Conservation (phyloP, 2,113 vertebrate genomes). For the Larimichthys polyactis region DNA sequence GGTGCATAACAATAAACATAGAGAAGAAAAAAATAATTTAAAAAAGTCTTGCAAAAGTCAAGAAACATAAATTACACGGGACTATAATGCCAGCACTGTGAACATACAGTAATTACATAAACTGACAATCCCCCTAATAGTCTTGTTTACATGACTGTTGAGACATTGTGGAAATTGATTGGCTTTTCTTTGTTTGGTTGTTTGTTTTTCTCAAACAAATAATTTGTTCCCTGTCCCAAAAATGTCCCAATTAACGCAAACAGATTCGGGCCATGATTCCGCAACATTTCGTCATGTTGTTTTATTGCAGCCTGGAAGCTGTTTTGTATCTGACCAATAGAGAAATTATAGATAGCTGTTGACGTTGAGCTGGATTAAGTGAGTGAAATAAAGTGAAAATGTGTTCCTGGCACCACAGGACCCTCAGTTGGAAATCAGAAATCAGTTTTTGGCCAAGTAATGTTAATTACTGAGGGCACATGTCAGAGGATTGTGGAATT, state of each 20-base stretch:
- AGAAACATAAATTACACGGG: neutral
- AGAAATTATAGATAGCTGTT: neutral
- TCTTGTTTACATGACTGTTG: conserved; percentile 39
- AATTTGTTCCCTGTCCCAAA: conserved; percentile 11
- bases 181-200: conserved; percentile 18
- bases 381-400: neutral
- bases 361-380: neutral
- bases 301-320: neutral
- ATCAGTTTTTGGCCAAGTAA: neutral
- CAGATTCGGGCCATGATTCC: neutral
- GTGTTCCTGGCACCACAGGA: neutral
- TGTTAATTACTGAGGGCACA: conserved; percentile 7
- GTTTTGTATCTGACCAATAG: neutral
- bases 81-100: conserved; percentile 10
- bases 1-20: neutral
- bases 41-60: neutral
- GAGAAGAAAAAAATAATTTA: neutral
- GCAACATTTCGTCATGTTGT: neutral
- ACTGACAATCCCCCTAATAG: conserved; percentile 26
- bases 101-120: conserved; percentile 37
- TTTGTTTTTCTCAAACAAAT: conserved; percentile 29
- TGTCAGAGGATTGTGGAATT: neutral
- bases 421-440: neutral
- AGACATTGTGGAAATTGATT: conserved; percentile 39
- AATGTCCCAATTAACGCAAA: conserved; percentile 16